Evolutionary conservation across 1,140 invertebrate species (phyloP).

Genomic region (Drosophila subpulchrella): DNA sequence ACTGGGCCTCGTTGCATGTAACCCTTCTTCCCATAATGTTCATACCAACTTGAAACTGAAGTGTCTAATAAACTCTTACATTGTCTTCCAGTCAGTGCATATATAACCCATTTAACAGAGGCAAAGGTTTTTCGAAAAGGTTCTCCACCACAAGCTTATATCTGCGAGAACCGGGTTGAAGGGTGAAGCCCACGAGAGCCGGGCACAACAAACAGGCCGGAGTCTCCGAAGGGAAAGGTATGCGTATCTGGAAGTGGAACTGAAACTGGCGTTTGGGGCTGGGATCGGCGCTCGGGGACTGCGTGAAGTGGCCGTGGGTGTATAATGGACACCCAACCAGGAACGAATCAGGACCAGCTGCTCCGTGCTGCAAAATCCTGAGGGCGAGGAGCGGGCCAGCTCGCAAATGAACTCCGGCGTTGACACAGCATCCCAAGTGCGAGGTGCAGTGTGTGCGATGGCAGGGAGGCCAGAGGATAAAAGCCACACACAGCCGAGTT

Average conservation of each 20-base stretch:
- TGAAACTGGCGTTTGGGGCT: neutral
- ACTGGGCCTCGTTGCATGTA: no score
- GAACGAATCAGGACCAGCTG: conserved; percentile 1
- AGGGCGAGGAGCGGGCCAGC: neutral
- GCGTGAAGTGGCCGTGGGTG: conserved; percentile 31
- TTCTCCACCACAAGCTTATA: neutral
- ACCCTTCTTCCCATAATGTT: no score
- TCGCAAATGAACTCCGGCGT: conserved; percentile 45
- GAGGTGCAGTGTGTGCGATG: neutral
- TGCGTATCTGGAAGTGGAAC: conserved; percentile 15
- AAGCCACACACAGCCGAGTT: conserved; percentile 18
- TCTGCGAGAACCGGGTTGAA: neutral
- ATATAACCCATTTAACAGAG: neutral
- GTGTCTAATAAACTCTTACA: neutral
- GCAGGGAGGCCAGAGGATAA: neutral
- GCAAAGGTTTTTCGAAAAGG: neutral
- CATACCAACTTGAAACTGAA: neutral
- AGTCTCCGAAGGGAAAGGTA: conserved; percentile 5
- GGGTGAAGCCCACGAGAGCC: neutral
- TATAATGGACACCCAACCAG: conserved; percentile 34
- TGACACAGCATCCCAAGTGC: conserved; percentile 14
- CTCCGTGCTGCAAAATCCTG: neutral
- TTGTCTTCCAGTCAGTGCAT: neutral
- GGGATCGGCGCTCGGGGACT: conserved; percentile 20
- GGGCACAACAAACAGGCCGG: neutral